Evolutionary conservation across 2,113 vertebrate species (phyloP).

Genomic region (Crocuta crocuta): DNA sequence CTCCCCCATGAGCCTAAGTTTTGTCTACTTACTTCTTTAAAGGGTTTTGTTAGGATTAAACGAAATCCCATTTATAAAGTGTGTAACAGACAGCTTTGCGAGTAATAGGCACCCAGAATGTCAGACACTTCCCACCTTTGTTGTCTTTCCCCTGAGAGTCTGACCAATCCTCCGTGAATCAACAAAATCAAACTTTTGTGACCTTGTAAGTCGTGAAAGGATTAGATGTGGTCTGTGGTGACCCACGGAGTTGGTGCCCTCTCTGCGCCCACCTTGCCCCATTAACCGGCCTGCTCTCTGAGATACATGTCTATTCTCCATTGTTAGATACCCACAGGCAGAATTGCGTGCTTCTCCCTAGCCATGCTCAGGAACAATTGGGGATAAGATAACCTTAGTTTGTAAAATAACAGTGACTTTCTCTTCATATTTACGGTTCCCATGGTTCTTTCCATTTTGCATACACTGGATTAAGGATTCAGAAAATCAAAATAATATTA

Average conservation of each 20-base stretch:
- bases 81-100: not conserved
- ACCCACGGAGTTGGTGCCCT: not conserved
- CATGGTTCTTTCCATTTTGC: not conserved
- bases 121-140: not conserved
- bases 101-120: not conserved
- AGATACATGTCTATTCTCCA: not conserved
- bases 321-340: not conserved
- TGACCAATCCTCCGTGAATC: not conserved
- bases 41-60: conserved; percentile 2
- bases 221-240: not conserved
- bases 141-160: not conserved
- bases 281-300: not conserved
- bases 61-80: conserved; percentile 36
- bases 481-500: conserved; percentile 10
- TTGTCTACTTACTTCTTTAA: not conserved
- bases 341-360: not conserved
- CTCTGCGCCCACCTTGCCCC: not conserved
- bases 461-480: not conserved
- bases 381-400: not conserved
- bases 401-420: not conserved
- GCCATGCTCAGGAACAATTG: not conserved
- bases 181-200: not conserved
- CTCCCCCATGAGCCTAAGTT: not conserved
- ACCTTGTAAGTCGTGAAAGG: not conserved
- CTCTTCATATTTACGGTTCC: not conserved